These are phyloP conservation scores for Ammodytes dubius DNA, from an alignment of 2,113 vertebrate genomes.

Conservation along the genomic window DNA sequence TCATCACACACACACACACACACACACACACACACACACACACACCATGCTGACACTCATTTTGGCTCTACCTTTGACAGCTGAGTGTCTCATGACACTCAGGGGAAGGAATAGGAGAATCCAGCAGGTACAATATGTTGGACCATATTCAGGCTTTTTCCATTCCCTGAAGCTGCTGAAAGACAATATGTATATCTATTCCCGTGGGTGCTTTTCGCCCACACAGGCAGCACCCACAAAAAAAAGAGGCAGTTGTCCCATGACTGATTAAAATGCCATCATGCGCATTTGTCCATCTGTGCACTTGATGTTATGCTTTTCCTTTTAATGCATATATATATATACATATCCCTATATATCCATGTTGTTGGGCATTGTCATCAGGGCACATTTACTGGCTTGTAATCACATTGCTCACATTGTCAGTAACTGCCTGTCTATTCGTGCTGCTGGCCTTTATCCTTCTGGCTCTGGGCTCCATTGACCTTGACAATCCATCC, in stretches of 20 bases:
- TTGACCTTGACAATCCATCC: conserved; percentile 56
- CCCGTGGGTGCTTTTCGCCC: conserved; percentile 40
- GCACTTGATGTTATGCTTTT: background rate
- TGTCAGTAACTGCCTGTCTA: conserved; percentile 36
- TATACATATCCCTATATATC: too few relatives aligned
- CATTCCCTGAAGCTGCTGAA: conserved; percentile 60
- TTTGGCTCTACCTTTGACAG: conserved; percentile 71
- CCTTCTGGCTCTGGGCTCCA: conserved; percentile 48
- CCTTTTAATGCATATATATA: conserved; percentile 13
- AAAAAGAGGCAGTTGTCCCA: background rate
- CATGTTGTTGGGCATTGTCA: conserved; percentile 11
- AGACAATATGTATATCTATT: conserved; percentile 70
- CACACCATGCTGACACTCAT: conserved; percentile 56
- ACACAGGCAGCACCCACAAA: conserved; percentile 31
- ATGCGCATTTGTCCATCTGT: background rate
- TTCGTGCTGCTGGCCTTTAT: conserved; percentile 64
- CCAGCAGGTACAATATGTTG: conserved; percentile 76
- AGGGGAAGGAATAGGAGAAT: conserved; percentile 62
- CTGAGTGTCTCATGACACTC: conserved; percentile 74
- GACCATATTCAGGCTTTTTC: conserved; percentile 73
- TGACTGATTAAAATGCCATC: background rate
- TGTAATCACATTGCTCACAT: conserved; percentile 14
- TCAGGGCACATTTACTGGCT: background rate
- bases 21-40: conserved; percentile 32
- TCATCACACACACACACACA: conserved; percentile 30